A percentile compares a stretch with the other conserved stretches of the same genome.
Conservation (phyloP, 1,140 invertebrate genomes). For the Brachionus plicatilis region DNA sequence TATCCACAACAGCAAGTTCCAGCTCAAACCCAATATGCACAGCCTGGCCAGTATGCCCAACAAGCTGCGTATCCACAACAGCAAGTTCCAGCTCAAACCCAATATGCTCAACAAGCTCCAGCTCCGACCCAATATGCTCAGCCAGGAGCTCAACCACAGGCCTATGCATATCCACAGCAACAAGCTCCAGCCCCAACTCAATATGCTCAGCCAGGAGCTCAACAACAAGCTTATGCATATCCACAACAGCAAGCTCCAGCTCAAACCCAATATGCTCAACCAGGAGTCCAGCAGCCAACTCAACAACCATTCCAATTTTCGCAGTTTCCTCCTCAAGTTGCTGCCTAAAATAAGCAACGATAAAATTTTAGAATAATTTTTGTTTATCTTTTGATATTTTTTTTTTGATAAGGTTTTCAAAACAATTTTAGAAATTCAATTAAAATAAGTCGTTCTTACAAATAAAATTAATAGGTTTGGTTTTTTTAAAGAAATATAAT, state of each 20-base stretch:
- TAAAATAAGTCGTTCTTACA: neutral
- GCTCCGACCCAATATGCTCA: neutral
- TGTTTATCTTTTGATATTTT: neutral
- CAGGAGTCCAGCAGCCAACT: neutral
- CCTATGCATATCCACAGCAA: neutral
- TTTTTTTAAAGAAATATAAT: neutral
- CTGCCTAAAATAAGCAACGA: neutral
- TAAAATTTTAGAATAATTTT: neutral
- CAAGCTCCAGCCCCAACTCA: neutral
- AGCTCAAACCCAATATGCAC: neutral
- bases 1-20: neutral
- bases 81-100: neutral
- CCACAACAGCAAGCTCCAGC: neutral
- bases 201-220: neutral
- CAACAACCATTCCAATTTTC: neutral
- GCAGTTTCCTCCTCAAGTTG: conserved; percentile 1
- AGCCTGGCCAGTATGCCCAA: neutral
- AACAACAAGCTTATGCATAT: neutral
- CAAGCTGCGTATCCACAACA: neutral
- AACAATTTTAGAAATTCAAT: neutral
- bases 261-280: neutral
- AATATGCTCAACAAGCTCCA: conserved; percentile 8
- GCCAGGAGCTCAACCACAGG: neutral
- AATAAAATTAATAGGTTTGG: neutral
- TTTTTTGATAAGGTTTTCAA: neutral